Evolutionary conservation across 2,888 invertebrate species (phyloP), one percentile per base, ranked within the genome.

Genomic region (Tachina grossa): DNA sequence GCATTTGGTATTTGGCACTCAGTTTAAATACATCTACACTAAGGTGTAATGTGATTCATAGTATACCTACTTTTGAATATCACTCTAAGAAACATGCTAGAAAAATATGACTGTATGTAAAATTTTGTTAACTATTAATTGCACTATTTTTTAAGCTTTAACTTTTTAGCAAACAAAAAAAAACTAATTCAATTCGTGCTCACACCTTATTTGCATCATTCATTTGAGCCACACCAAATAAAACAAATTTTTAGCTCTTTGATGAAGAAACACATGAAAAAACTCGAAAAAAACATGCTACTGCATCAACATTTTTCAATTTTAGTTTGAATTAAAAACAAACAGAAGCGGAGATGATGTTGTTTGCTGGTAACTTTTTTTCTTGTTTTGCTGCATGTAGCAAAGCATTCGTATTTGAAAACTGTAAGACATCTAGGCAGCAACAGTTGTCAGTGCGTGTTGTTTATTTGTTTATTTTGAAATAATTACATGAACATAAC

Each of bases 301-400:
- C 53, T 53, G 53, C 59, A 65, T 68, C 22, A 76, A 81, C 55
- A 45, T 69, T 72, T 81, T 84, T 76, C 68, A 76, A 78, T 82
- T 79, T 82, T 65, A 82, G 79, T 47, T 76, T 85, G 76, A 85
- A 85, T 85, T 85, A 76, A 85, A 85, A 75, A 65, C 59, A 85
- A 85, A 83, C 66, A 82, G 47, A 69, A 63, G 19, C 39, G 39
- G 51, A 45, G 68, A 85, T 59, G 78, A 10, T 72, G 71, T 31
- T 68, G 68, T 59, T 59, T 75, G 66, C 14, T 63, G 53, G 9
- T 51, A 45, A 45, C 41, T 59, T 49, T 66, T 63, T 57, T 63
- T 13, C 6, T 43, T 13, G 2, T 59, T 39, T 9, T 22, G n/a
- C 8, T 22, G n/a, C 47, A 47, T 63, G 61, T 41, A 49, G 19